Evolutionary conservation across 2,113 vertebrate genomes (phyloP).

Genomic region (Ictidomys tridecemlineatus): DNA sequence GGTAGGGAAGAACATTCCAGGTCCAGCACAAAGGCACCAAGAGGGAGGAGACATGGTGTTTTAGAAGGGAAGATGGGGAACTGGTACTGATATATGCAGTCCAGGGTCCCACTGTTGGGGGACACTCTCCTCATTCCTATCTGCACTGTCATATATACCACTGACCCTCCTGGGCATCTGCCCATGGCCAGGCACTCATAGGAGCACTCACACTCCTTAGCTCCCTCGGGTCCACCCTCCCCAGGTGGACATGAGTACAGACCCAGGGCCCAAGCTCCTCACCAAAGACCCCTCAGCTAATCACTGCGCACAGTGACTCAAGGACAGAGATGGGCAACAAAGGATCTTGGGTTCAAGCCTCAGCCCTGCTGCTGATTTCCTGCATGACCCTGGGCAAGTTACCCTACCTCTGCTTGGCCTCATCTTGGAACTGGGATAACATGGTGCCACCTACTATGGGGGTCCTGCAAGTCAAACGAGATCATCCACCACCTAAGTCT

Average conservation of each 20-base stretch:
- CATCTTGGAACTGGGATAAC: not conserved
- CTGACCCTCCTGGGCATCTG: not conserved
- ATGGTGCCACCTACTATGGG: fast-evolving
- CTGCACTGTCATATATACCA: not conserved
- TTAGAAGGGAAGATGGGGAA: not conserved
- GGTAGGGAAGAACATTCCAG: not conserved
- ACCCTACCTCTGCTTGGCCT: not conserved
- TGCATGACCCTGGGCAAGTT: not conserved
- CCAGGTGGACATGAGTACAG: not conserved
- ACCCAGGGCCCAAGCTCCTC: not conserved
- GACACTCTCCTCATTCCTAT: fast-evolving
- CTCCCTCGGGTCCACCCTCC: not conserved
- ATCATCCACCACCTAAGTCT: not conserved
- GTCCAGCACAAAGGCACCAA: not conserved
- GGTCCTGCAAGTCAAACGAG: not conserved
- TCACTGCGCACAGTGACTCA: not conserved
- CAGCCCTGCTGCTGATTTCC: not conserved
- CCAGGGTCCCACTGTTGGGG: not conserved
- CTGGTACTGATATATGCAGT: not conserved
- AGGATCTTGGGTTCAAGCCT: not conserved
- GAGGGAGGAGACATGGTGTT: not conserved
- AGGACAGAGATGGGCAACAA: not conserved
- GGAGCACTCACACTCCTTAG: not conserved
- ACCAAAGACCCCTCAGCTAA: not conserved
- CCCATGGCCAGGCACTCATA: not conserved